phyloP scores from a whole-genome alignment of 2,888 invertebrate genomes.

The Cryptosula pallasiana region DNA sequence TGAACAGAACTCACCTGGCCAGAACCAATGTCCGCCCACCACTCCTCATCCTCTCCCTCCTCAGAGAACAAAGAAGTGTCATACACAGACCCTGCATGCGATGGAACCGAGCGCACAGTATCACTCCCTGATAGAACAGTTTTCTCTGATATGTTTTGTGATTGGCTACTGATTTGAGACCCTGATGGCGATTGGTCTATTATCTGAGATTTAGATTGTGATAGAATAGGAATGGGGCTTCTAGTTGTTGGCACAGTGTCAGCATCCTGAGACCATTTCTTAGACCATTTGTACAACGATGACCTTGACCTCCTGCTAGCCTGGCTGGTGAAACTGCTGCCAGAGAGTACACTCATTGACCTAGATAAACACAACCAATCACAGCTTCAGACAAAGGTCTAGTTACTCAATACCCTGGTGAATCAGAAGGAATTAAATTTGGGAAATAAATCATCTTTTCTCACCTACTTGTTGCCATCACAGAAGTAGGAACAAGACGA shows the following conservation, averaged over 20 bases:
- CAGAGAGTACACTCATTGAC: constrained; percentile 10
- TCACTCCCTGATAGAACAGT: background rate
- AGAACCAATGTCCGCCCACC: background rate
- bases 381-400: too few relatives aligned
- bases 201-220: background rate
- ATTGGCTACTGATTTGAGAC: background rate
- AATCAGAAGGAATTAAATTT: too few relatives aligned
- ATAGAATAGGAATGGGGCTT: background rate
- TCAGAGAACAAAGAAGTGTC: background rate
- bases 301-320: background rate
- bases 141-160: background rate
- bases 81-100: background rate
- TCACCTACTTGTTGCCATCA: too few relatives aligned
- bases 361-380: background rate
- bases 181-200: background rate
- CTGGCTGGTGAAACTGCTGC: background rate
- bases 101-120: background rate
- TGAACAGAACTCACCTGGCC: background rate
- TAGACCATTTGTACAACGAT: constrained; percentile 5
- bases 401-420: too few relatives aligned
- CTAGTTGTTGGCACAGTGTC: background rate
- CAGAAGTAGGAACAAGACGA: too few relatives aligned
- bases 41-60: background rate
- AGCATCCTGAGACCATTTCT: constrained; percentile 5
- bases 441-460: too few relatives aligned